A percentile compares a stretch with the other conserved stretches of the same genome.
Conservation (phyloP, 2,888 invertebrate species). For the Hemicrepidius hirtus region DNA sequence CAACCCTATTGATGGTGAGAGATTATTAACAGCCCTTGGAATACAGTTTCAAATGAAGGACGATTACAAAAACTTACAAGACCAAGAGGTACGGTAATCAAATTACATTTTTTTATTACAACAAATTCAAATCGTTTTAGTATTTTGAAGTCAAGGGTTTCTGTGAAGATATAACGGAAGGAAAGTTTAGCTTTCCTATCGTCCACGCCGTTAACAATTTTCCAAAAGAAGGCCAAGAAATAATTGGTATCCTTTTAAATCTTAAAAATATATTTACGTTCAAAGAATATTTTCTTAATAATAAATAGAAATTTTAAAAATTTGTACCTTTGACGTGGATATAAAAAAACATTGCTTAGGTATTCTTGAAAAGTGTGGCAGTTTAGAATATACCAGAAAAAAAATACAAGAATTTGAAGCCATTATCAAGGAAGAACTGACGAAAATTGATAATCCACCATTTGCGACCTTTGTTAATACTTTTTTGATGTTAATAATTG, state of each 20-base stretch:
- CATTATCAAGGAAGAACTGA: too few species aligned
- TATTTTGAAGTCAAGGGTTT: conserved; percentile 96
- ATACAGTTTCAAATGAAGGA: conserved; percentile 98
- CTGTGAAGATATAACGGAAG: conserved; percentile 98
- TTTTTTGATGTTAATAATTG: too few species aligned
- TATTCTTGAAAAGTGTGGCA: conserved; percentile 89
- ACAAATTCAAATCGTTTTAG: conserved; percentile 74
- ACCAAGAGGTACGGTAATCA: conserved; percentile 39
- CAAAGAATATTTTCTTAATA: conserved; percentile 61
- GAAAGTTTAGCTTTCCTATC: conserved; percentile 98
- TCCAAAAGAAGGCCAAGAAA: conserved; percentile 86
- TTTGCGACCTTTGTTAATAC: too few species aligned
- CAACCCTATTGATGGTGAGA: conserved; percentile 88
- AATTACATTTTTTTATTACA: neutral
- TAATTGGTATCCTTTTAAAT: conserved; percentile 91
- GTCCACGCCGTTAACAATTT: conserved; percentile 92
- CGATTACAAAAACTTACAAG: conserved; percentile 93
- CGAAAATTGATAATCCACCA: too few species aligned
- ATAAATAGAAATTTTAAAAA: conserved; percentile 87
- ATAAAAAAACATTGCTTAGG: conserved; percentile 95
- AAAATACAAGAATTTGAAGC: conserved; percentile 83
- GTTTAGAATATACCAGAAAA: conserved; percentile 89
- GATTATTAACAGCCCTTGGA: conserved; percentile 89
- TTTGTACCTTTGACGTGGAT: conserved; percentile 91
- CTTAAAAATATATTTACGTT: too few species aligned